Base-by-base conservation (phyloP, 1,140 invertebrate species). In the Trachelipus rathkii region DNA sequence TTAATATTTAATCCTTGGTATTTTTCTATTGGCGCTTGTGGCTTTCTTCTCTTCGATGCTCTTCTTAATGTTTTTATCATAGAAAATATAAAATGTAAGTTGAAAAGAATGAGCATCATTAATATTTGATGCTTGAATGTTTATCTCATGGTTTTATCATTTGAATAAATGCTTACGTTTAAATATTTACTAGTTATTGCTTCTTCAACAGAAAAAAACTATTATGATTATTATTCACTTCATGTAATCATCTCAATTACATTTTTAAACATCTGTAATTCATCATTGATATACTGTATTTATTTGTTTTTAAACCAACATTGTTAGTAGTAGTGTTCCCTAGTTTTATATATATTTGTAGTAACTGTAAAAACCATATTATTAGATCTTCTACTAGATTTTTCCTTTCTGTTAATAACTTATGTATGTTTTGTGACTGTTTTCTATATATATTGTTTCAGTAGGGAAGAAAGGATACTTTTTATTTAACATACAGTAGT, bases 61-160 rank as follows among this genome's bases (percentile, higher is more conserved):
- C 50, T 60, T 60, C 11, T 60, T 60, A 60, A 60, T 60, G 50
- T 60, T 15, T 19, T 60, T 60, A 60, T 60, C 8, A 60, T 60
- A 60, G 50, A 60, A 19, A 60, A 60, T 60, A 8, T 60, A 8
- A 60, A 60, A 60, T 60, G 50, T 60, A 60, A 60, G 50, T 60
- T 4, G 33, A 33, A 33, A 33, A 33, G 33, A 6, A 33, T 33
- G 33, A 33, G 33, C 6, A 3, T 33, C 33, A 1, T 33, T 60
- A 13, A 2, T 60, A 15, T 3, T 1, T 60, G 50, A 60, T 60
- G 33, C 33, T 33, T 60, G 8, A 60, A 19, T 15, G 50, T 60
- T 60, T 9, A 15, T 13, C 50, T 19, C 19, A 19, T 15, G 50
- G 50, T 4, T 15, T 15, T 19, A 9, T 50, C 15, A 15, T 9